Evolutionary conservation across 2,797 vertebrate genomes (phyloP), one percentile per base, ranked within the genome.

Genomic region (Cyclopterus lumpus): DNA sequence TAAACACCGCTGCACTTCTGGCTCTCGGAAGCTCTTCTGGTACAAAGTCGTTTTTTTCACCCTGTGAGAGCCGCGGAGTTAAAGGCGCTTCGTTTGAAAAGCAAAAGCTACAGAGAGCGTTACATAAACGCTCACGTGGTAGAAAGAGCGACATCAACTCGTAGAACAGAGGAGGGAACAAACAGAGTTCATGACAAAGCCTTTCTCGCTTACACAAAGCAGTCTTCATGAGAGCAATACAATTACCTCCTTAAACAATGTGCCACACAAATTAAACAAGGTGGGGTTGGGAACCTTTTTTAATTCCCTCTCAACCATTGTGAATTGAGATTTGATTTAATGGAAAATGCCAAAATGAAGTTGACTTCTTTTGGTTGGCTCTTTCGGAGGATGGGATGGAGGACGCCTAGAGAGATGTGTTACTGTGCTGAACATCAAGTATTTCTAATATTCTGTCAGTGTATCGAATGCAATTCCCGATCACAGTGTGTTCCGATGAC

Each of bases 1-100:
- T 88, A 67, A 88, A 87, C 70, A 67, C 26, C 22, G 20, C 49
- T 60, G 71, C 42, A 40, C 59, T 58, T 53, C 44, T 62, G 64
- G 53, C 67, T 70, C 49, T 64, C 22, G 8, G 49, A 80, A 46
- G 59, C 36, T 74, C 53, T 38, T 24, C 38, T 24, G 26, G 16
- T 34, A 18, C 36, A 54, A 82, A 70, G 67, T 79, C n/a, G 24
- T 78, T 83, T 68, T 79, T 16, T 28, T 28, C n/a, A 28, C 16
- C 24, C 66, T 5, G 5, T 38, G 59, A 71, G 74, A 65, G 22
- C 55, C 4, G 0, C 36, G 0, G 48, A 71, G 71, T 73, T 67
- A 16, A 51, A 75, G 69, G 28, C 9, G 12, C 51, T 71, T n/a
- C 38, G 28, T 44, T 57, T n/a, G 1, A 71, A 82, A 77, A n/a